Evolutionary conservation across 2,888 invertebrate species (phyloP).

Genomic region (Coenonympha arcania): DNA sequence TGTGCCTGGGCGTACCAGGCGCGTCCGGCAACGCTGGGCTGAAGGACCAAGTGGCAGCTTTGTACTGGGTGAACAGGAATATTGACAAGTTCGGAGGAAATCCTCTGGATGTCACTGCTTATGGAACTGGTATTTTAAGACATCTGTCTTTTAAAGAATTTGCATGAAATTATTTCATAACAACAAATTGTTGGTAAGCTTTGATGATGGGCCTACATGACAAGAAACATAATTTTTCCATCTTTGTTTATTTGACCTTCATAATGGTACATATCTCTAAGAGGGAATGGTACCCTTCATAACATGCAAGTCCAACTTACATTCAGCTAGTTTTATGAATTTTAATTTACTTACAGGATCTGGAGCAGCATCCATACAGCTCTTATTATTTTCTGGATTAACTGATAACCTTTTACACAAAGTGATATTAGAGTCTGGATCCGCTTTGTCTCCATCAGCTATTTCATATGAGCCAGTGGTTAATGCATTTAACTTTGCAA

Average conservation of each 20-base stretch:
- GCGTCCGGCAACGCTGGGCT: slow-evolving; percentile 61
- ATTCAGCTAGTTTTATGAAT: no score
- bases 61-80: slow-evolving; percentile 63
- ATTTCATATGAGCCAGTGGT: slow-evolving; percentile 43
- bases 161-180: no score
- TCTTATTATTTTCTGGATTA: slow-evolving; percentile 49
- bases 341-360: slow-evolving; percentile 42
- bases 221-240: no score
- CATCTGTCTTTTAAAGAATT: no score
- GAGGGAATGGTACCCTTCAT: no score
- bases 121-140: slow-evolving; percentile 44
- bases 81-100: slow-evolving; percentile 59
- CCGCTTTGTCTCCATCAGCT: slow-evolving; percentile 50
- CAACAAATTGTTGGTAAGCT: no score
- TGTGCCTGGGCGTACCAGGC: slow-evolving; percentile 47
- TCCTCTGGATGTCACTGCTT: slow-evolving; percentile 50
- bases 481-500: slow-evolving; percentile 50
- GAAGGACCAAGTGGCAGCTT: slow-evolving; percentile 60
- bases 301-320: no score
- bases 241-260: no score
- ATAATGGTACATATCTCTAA: no score
- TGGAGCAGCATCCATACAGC: slow-evolving; percentile 52
- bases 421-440: slow-evolving; percentile 58
- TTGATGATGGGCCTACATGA: no score
- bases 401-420: slow-evolving; percentile 49